These are phyloP conservation scores for Cassiopea andromeda DNA, from an alignment of 30 jellyfish, hydroid and myxozoan species.

Conservation along the genomic window DNA sequence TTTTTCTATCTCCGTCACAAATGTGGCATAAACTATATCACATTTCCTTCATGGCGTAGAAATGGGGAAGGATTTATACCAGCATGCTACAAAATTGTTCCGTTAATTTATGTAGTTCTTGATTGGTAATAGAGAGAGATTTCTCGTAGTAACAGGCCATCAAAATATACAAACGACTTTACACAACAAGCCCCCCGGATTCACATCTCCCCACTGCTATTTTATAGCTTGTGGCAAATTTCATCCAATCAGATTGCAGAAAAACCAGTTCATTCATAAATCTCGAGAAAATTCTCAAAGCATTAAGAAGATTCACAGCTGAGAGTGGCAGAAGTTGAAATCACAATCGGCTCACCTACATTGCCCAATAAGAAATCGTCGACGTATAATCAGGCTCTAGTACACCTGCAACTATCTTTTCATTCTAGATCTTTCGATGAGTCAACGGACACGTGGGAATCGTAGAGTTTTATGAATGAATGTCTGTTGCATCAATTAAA, in stretches of 20 bases:
- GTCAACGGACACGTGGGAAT: conserved; percentile 52
- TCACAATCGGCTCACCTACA: conserved; percentile 45
- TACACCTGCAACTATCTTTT: conserved; percentile 37
- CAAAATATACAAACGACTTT: background rate
- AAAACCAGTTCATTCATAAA: conserved; percentile 38
- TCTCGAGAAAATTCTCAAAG: conserved; percentile 16
- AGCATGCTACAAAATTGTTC: too few species aligned
- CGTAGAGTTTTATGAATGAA: background rate
- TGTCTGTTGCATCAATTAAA: background rate
- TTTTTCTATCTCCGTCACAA: too few species aligned
- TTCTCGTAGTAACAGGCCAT: too few species aligned
- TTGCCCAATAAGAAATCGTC: conserved; percentile 24
- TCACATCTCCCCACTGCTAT: background rate
- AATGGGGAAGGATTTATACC: too few species aligned
- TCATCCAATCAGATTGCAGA: conserved; percentile 35
- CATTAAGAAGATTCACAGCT: conserved; percentile 2
- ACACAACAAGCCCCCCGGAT: background rate
- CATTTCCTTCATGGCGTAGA: too few species aligned
- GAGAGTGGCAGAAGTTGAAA: background rate
- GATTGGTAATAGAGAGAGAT: too few species aligned
- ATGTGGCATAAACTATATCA: too few species aligned
- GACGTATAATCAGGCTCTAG: background rate
- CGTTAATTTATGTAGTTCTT: too few species aligned
- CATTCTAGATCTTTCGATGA: conserved; percentile 56
- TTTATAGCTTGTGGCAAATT: background rate